Evolutionary conservation across 2,888 invertebrate genomes (phyloP).

Genomic region (Argyresthia albistria): DNA sequence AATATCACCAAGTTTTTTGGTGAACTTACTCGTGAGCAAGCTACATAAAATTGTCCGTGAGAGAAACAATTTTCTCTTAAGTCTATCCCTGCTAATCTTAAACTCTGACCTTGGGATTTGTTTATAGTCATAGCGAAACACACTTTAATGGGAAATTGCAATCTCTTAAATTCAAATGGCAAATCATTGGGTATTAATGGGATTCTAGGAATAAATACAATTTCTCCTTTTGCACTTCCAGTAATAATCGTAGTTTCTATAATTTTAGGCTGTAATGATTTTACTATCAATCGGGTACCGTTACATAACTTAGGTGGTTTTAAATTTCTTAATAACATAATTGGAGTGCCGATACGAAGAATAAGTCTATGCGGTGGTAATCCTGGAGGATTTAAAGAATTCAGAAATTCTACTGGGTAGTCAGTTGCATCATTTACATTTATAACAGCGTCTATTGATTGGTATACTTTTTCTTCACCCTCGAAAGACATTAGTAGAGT

Average conservation of each 20-base stretch:
- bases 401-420: slow-evolving; percentile 14
- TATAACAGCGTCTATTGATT: slow-evolving; percentile 7
- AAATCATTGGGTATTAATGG: neutral
- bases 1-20: neutral
- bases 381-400: slow-evolving; percentile 10
- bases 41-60: neutral
- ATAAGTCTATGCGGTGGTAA: slow-evolving; percentile 5
- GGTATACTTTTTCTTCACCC: slow-evolving; percentile 6
- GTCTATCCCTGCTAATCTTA: neutral
- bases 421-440: slow-evolving; percentile 5
- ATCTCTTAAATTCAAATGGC: neutral
- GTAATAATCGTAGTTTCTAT: neutral
- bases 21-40: neutral
- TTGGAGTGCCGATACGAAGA: slow-evolving; percentile 4
- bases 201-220: neutral
- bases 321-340: slow-evolving; percentile 1
- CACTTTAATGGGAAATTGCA: neutral
- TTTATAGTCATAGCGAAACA: neutral
- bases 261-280: neutral
- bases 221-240: neutral
- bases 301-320: neutral
- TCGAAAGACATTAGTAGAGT: slow-evolving; percentile 6
- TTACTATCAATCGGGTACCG: neutral
- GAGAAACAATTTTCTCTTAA: neutral
- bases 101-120: neutral